Percentiles rank a stretch among this genome's conserved stretches.
Conservation (phyloP, 2,888 invertebrate species). For the Antitype chi region DNA sequence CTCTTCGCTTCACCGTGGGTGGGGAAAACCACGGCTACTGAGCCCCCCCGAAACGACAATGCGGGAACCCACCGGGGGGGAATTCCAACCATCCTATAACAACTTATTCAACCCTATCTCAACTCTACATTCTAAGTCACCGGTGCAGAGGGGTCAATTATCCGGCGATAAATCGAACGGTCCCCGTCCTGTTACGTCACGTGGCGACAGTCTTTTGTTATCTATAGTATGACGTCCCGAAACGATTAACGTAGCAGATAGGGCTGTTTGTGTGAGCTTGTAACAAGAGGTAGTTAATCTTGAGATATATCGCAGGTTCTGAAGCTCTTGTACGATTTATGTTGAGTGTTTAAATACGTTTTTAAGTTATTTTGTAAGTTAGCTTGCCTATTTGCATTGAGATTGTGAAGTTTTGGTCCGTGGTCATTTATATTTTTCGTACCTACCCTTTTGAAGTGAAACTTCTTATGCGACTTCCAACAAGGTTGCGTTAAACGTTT, state of each 20-base stretch:
- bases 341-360: constrained; percentile 30
- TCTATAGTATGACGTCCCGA: constrained; percentile 51
- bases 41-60: too few species aligned
- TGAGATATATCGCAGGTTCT: constrained; percentile 38
- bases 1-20: too few species aligned
- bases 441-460: too few species aligned
- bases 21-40: too few species aligned
- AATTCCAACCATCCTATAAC: constrained; percentile 4
- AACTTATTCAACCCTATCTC: constrained; percentile 38
- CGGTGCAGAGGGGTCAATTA: constrained; percentile 57
- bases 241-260: constrained; percentile 62
- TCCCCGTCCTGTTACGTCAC: constrained; percentile 44
- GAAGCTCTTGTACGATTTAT: constrained; percentile 23
- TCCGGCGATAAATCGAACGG: constrained; percentile 62
- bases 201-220: constrained; percentile 64
- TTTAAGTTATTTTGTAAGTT: constrained; percentile 20
- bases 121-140: constrained; percentile 30
- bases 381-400: not conserved
- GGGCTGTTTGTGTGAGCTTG: constrained; percentile 47
- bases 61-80: too few species aligned
- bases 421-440: not conserved
- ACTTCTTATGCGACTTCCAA: too few species aligned
- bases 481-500: too few species aligned
- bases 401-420: constrained; percentile 14
- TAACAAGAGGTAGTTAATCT: constrained; percentile 55